Evolutionary conservation across 1,140 invertebrate species (phyloP), one percentile per base, ranked within the genome.

Genomic region (Sipha flava): DNA sequence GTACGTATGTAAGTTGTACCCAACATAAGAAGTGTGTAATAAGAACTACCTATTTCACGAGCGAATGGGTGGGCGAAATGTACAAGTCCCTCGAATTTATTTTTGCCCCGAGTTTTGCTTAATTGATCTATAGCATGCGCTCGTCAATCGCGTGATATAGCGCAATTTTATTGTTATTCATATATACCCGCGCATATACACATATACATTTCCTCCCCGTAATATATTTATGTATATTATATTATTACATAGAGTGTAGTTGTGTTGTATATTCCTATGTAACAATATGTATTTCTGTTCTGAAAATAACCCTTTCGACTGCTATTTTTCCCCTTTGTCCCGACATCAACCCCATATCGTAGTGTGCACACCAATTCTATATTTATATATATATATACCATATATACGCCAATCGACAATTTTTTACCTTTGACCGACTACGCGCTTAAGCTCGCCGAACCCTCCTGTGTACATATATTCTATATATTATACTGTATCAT

Each of bases 71-170:
- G 23, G 34, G 62, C 6, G 43, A 23, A 45, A 7, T 37, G n/a
- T 29, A 7, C 16, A 45, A 68, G 40, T 47, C 66, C 23, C 40
- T 29, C 3, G 66, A 29, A 70, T 70, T 45, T 70, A 29, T 70
- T 70, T 47, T 12, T 12, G 40, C 40, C 26, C 6, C 64, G 43
- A 40, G 26, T 70, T 70, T 47, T 26, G 49, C 73, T 77, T 77
- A 77, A 77, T 77, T 77, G 73, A 77, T 77, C 73, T 26, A 57
- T 57, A 40, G 47, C 73, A 77, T 77, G 73, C 73, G 66, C 40
- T 43, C 49, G 47, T 77, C 52, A 29, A 59, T 77, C 52, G 73
- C 73, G 73, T 77, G 73, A 77, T 77, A 34, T 21, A 40, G 6
- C 14, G 73, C 23, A 77, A 77, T 77, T 77, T 57, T 43, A 79